Evolutionary conservation across 1,140 invertebrate species (phyloP).

Genomic region (Drosophila ercepeae): DNA sequence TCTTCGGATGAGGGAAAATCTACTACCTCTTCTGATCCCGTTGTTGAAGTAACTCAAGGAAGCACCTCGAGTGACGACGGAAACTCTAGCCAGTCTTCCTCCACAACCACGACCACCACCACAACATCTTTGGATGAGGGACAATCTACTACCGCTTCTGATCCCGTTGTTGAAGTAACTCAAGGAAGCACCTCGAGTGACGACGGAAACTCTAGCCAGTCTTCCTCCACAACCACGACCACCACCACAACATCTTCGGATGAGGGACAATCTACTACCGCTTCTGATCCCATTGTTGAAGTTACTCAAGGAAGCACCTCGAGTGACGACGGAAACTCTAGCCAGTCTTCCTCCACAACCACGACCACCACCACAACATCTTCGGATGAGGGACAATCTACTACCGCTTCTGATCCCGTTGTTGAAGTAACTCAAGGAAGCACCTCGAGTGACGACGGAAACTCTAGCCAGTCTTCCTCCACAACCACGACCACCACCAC

Average conservation of each 20-base stretch:
- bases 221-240: background rate
- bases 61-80: background rate
- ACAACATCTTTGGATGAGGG: background rate
- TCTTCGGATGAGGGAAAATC: background rate
- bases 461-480: background rate
- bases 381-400: background rate
- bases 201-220: no score
- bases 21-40: background rate
- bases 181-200: no score
- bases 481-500: conserved; percentile 5
- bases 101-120: background rate
- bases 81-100: background rate
- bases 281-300: background rate
- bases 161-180: no score
- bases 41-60: background rate
- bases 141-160: background rate
- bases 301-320: background rate
- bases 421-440: background rate
- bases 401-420: background rate
- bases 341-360: background rate
- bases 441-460: background rate
- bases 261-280: background rate
- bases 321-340: background rate
- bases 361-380: conserved; percentile 19
- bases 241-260: conserved; percentile 2